phyloP scores from a whole-genome alignment of 1,140 invertebrate genomes.

The Anastatus disparis region DNA sequence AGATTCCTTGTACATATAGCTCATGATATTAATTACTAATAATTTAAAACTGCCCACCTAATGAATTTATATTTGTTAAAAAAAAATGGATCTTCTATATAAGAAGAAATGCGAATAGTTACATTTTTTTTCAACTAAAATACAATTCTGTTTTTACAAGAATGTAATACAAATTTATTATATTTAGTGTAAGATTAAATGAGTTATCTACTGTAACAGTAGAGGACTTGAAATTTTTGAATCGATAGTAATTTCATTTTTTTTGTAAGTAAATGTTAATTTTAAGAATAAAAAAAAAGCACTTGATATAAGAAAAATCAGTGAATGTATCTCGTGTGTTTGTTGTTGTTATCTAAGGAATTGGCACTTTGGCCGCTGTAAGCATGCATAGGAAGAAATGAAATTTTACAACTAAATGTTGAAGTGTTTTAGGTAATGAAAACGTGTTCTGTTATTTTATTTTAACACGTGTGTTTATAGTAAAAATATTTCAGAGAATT shows the following conservation, averaged over 20 bases:
- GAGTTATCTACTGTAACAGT: conserved; percentile 15
- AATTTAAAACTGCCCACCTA: conserved; percentile 37
- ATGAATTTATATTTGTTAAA: conserved; percentile 33
- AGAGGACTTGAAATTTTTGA: conserved; percentile 31
- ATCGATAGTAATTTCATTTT: conserved; percentile 27
- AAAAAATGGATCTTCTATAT: neutral
- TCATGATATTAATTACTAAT: conserved; percentile 35
- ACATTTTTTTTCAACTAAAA: conserved; percentile 30
- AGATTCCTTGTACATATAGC: conserved; percentile 13
- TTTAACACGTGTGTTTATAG: conserved; percentile 17
- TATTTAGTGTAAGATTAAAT: conserved; percentile 28
- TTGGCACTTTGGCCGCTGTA: conserved; percentile 34
- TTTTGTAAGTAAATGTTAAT: conserved; percentile 27
- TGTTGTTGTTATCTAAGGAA: conserved; percentile 37
- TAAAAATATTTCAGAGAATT: neutral
- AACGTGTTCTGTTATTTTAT: conserved; percentile 22
- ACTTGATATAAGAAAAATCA: conserved; percentile 32
- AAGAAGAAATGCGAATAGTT: neutral
- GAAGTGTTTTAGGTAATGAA: conserved; percentile 13
- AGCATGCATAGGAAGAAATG: conserved; percentile 24
- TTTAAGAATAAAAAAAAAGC: conserved; percentile 20
- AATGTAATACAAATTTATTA: conserved; percentile 27
- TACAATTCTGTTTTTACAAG: conserved; percentile 11
- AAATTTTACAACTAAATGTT: conserved; percentile 8
- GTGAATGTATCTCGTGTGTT: conserved; percentile 30